These are phyloP conservation scores for Rhinophrynus dorsalis DNA, from an alignment of 2,797 vertebrate species.

Conservation along the genomic window DNA sequence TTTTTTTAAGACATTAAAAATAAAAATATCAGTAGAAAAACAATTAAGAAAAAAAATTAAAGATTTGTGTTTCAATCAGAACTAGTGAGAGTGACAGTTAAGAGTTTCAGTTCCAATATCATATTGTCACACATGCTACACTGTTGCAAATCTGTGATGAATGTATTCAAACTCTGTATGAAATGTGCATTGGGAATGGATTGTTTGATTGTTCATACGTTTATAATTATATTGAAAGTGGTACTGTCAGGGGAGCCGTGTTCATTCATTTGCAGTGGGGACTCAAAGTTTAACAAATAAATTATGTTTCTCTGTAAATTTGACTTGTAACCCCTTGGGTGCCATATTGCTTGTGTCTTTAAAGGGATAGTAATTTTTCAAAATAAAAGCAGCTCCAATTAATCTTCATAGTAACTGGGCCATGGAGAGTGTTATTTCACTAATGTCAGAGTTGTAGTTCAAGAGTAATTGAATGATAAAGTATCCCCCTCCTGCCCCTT, in stretches of 20 bases:
- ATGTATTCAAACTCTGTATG: slow-evolving; percentile 14
- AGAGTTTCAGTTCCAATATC: slow-evolving; percentile 5
- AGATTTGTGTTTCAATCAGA: neutral
- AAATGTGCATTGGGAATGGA: no score
- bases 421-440: no score
- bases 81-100: neutral
- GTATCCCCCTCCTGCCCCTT: no score
- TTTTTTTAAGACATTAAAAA: no score
- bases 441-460: no score
- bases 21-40: no score
- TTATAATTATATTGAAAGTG: slow-evolving; percentile 23
- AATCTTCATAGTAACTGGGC: no score
- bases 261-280: slow-evolving; percentile 22
- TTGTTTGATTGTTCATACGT: slow-evolving; percentile 36
- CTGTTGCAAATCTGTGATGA: slow-evolving; percentile 7
- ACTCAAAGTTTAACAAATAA: slow-evolving; percentile 10
- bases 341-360: no score
- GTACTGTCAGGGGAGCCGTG: slow-evolving; percentile 13
- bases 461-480: no score
- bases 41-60: neutral
- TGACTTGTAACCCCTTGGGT: no score
- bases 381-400: no score
- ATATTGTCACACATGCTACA: neutral
- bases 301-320: slow-evolving; percentile 8
- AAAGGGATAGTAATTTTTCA: no score